Evolutionary conservation across 1,140 invertebrate genomes (phyloP).

Genomic region (Pseudobourletiella spinata): DNA sequence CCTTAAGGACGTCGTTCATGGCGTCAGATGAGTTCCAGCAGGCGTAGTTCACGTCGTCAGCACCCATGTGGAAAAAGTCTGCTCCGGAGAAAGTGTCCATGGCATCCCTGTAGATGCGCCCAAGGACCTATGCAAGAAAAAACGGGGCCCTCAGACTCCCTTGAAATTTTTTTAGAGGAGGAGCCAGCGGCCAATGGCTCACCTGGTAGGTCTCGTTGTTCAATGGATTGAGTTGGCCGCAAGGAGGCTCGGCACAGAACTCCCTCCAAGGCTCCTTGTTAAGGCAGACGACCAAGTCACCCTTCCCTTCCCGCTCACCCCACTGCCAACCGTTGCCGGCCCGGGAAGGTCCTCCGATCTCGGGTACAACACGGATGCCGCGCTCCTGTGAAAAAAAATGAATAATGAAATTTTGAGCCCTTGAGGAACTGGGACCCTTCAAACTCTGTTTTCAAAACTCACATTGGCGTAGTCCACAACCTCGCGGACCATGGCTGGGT

Average conservation of each 20-base stretch:
- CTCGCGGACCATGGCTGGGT: constrained; percentile 36
- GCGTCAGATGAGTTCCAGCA: constrained; percentile 67
- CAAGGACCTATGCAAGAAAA: constrained; percentile 21
- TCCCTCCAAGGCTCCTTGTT: constrained; percentile 39
- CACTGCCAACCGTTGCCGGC: constrained; percentile 41
- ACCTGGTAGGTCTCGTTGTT: constrained; percentile 39
- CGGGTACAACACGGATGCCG: constrained; percentile 40
- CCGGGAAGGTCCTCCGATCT: constrained; percentile 41
- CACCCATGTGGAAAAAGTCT: constrained; percentile 81
- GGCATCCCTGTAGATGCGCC: constrained; percentile 34
- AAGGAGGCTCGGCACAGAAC: constrained; percentile 40
- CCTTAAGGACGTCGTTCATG: constrained; percentile 44
- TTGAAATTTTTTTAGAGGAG: too few species aligned
- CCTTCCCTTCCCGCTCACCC: constrained; percentile 35
- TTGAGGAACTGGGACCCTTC: too few species aligned
- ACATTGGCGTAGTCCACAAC: constrained; percentile 34
- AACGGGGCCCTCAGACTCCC: too few species aligned
- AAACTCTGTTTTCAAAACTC: not conserved
- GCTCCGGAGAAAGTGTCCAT: constrained; percentile 40
- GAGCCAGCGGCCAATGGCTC: too few species aligned
- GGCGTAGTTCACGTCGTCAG: constrained; percentile 65
- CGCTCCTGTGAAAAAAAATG: constrained; percentile 35
- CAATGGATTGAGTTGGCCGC: constrained; percentile 40
- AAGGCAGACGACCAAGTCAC: constrained; percentile 36
- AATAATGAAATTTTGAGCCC: not conserved